These are phyloP conservation scores for Campopleginae sp. DNA, from an alignment of 2,888 invertebrate species.

Conservation along the genomic window DNA sequence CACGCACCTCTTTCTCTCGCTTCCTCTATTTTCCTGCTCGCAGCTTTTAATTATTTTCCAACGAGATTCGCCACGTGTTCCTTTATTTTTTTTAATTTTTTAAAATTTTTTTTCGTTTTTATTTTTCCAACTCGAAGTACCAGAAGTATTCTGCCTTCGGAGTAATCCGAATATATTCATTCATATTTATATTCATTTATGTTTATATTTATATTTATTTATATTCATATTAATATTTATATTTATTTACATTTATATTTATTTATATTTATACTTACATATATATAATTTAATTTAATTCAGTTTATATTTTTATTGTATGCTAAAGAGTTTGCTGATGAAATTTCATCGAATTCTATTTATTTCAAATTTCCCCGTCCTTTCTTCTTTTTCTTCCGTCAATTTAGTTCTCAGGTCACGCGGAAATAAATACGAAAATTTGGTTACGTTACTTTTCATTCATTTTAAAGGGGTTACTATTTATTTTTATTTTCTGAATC, in stretches of 20 bases:
- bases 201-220: constrained; percentile 44
- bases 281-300: too few species aligned
- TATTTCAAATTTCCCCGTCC: background rate
- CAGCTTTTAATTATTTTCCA: constrained; percentile 68
- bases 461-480: background rate
- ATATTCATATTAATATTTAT: background rate
- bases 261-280: too few species aligned
- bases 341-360: too few species aligned
- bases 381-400: background rate
- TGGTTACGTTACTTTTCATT: background rate
- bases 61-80: constrained; percentile 52
- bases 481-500: background rate
- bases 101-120: too few species aligned
- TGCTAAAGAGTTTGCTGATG: too few species aligned
- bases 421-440: too few species aligned
- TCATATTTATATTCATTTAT: too few species aligned
- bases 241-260: too few species aligned
- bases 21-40: constrained; percentile 31
- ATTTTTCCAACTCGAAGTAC: constrained; percentile 28
- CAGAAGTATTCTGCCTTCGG: constrained; percentile 10
- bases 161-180: too few species aligned
- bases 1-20: constrained; percentile 28
- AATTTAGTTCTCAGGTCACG: too few species aligned
- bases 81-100: background rate
- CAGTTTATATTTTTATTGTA: too few species aligned